These are phyloP conservation scores for Ia io DNA, from an alignment of 2,113 vertebrate species.

Conservation along the genomic window DNA sequence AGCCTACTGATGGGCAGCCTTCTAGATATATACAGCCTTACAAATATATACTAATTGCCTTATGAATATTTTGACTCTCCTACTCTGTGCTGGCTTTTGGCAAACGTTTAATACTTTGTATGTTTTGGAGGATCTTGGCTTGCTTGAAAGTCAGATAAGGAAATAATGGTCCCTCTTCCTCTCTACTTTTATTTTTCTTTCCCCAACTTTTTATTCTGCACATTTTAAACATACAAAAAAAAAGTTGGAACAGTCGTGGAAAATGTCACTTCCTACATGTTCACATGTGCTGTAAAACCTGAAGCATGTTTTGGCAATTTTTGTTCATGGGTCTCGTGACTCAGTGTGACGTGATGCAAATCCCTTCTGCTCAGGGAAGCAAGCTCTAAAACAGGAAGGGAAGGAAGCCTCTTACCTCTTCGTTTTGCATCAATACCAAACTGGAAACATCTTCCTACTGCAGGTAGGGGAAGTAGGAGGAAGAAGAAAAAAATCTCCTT, in stretches of 20 bases:
- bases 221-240: background rate
- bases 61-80: background rate
- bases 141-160: background rate
- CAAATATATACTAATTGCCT: background rate
- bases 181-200: background rate
- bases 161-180: background rate
- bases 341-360: background rate
- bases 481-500: background rate
- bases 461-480: background rate
- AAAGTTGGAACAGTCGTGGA: background rate
- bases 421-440: background rate
- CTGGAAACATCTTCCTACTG: background rate
- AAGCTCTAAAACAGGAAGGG: background rate
- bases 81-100: background rate
- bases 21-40: background rate
- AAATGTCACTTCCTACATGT: background rate
- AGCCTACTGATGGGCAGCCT: background rate
- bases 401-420: background rate
- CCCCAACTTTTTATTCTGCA: background rate
- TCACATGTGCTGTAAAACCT: background rate
- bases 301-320: background rate
- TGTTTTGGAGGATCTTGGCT: background rate
- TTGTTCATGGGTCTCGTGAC: background rate
- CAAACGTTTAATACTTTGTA: background rate
- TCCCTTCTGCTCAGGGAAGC: background rate